Evolutionary conservation across 1,140 invertebrate genomes (phyloP), one percentile per base, ranked within the genome.

Genomic region (Dufourea novaeangliae): DNA sequence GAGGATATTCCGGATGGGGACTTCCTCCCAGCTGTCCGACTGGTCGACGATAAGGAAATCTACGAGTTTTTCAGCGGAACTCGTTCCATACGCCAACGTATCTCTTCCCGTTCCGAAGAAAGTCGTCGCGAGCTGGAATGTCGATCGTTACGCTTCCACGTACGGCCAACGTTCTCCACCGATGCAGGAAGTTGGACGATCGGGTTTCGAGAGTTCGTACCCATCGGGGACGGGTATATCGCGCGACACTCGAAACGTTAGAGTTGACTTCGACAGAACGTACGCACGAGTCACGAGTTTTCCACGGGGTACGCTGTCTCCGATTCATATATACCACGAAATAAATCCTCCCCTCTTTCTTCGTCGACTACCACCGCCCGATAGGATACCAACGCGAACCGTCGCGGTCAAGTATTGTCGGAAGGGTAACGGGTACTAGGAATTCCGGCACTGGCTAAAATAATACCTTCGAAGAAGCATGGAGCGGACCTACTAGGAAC

Each of bases 1-100:
- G 44, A 67, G 52, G 56, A 74, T 78, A 69, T 68, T 83, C 78
- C 80, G 74, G 87, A 89, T 87, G 86, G 69, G 37, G 67, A 86
- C 85, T 88, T 88, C 86, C 86, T 87, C 68, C 63, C 82, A 87
- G 82, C 81, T 84, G 79, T 82, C 71, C 79, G 75, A 52, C 57
- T 71, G 68, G 50, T 29, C 37, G 56, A 57, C 76, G 85, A 87
- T 87, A 87, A 84, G 79, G 64, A 73, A 85, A 85, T 79, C 79
- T 79, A 85, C 79, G 25, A 83, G 70, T 75, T 74, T 82, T 73
- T 69, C 64, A 64, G 6, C 68, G 74, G 68, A 79, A 79, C 78
- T 85, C 80, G 80, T 59, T 63, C 77, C 52, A 64, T 70, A 64
- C 73, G 44, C 44, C 74, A 61, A 50, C 69, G 50, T 59, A 54